phyloP scores from a whole-genome alignment of 2,797 vertebrate species.

The Anas capensis region DNA sequence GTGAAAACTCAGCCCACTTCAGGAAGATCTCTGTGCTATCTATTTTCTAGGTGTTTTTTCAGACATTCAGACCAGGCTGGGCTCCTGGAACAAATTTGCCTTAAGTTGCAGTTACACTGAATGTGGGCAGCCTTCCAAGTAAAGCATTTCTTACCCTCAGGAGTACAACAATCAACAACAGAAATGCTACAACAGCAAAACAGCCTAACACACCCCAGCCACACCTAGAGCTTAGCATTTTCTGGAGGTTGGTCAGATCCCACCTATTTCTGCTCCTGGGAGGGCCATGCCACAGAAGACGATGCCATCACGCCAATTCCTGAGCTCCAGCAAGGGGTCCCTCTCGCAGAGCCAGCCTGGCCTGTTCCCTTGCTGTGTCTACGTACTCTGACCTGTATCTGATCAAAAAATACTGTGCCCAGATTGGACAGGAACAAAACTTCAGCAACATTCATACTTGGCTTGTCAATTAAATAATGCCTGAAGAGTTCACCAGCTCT shows the following conservation, averaged over 20 bases:
- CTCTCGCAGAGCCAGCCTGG: background rate
- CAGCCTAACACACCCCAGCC: background rate
- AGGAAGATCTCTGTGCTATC: background rate
- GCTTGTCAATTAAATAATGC: background rate
- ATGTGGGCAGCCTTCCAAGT: background rate
- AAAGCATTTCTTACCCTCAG: background rate
- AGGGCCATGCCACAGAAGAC: background rate
- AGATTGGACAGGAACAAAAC: background rate
- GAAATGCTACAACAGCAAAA: background rate
- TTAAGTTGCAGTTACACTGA: background rate
- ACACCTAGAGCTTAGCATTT: background rate
- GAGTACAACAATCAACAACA: background rate
- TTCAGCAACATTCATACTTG: background rate
- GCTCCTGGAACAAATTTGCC: background rate
- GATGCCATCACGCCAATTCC: rapidly evolving
- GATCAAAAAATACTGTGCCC: background rate
- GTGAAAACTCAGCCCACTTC: background rate
- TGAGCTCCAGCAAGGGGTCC: background rate
- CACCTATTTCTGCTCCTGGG: rapidly evolving
- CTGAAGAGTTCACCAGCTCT: background rate
- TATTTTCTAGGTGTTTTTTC: background rate
- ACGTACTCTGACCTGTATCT: background rate
- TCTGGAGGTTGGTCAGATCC: background rate
- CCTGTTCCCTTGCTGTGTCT: background rate
- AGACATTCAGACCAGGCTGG: background rate